Evolutionary conservation across 2,797 vertebrate genomes (phyloP).

Genomic region (Spea hammondii): DNA sequence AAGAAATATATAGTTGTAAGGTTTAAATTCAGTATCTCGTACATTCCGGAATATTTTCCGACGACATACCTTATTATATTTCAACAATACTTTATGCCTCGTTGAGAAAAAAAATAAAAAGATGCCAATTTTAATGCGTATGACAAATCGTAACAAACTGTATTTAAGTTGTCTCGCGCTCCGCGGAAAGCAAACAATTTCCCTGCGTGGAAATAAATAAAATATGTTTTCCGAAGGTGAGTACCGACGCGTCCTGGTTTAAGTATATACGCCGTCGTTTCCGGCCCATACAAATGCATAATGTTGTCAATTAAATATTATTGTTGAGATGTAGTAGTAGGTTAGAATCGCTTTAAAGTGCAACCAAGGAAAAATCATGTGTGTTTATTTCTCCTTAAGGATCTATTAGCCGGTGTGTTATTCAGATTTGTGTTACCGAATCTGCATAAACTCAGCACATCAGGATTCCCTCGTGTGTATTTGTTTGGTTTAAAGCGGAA

Average conservation of each 20-base stretch:
- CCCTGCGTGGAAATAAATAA: conserved; percentile 76
- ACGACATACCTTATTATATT: no score
- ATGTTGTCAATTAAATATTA: conserved; percentile 86
- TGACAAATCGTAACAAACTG: conserved; percentile 75
- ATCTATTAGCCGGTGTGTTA: conserved; percentile 81
- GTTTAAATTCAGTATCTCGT: no score
- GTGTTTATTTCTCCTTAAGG: conserved; percentile 82
- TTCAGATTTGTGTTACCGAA: conserved; percentile 81
- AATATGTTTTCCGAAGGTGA: conserved; percentile 78
- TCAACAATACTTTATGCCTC: no score
- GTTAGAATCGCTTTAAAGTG: conserved; percentile 82
- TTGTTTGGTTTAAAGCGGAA: conserved; percentile 81
- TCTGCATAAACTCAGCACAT: conserved; percentile 84
- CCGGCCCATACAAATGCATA: conserved; percentile 79
- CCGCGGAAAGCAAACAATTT: conserved; percentile 67
- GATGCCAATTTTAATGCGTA: conserved; percentile 63
- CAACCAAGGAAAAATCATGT: conserved; percentile 81
- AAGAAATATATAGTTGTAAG: no score
- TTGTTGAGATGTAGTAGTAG: conserved; percentile 82
- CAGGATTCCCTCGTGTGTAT: conserved; percentile 80
- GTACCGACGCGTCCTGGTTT: conserved; percentile 77
- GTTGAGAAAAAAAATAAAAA: no score
- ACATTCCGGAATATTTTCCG: no score
- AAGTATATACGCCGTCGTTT: conserved; percentile 71
- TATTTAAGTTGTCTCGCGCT: conserved; percentile 71